Base-by-base conservation (phyloP, 2,888 invertebrate genomes). In the Theodoxus fluviatilis region DNA sequence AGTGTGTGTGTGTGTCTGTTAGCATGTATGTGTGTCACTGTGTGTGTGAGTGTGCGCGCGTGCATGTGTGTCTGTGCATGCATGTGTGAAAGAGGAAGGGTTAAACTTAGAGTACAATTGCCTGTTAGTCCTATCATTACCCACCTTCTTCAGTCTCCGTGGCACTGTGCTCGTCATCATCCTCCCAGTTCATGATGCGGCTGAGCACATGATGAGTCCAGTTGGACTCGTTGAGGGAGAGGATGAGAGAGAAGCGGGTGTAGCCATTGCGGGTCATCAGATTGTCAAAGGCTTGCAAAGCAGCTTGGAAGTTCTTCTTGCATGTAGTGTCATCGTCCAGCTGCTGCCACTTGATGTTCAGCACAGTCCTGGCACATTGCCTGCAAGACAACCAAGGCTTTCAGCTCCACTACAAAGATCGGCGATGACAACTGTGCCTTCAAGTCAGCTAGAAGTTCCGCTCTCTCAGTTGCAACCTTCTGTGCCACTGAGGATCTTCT, bases 171-270 rank as follows among this genome's bases (percentile, higher is more conserved):
- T 80, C 79, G 37, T 78, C 72, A 40, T 79, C 77, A 70, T 77
- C 73, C 68, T 83, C 77, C 47, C 82, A 82, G 63, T 80, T 78
- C 82, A 83, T 84, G 68, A 86, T 81, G 70, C 80, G 78, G 18
- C 79, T 78, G 3, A 86, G 80, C 0, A 77, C 77, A 0, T 84
- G 84, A 70, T 85, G 81, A 33, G 82, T 83, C 86, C 86, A 86
- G 38, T 82, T 81, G 40, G 78, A 80, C 38, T 81, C 79, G 77
- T 80, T 80, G 18, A 83, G 71, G 25, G 71, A 68, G 3, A 78
- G 72, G 35, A 83, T 73, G 67, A 80, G 73, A 55, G 76, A 74
- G 70, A 83, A 82, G 18, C 77, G 74, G 6, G 70, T 72, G 73
- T 79, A 81, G 9, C 80, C 80, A 15, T 75, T 72, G 9, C 75